A percentile compares a stretch with the other conserved stretches of the same genome.
phyloP scores from a whole-genome alignment of 2,113 vertebrate genomes.

The Erythrocebus patas region DNA sequence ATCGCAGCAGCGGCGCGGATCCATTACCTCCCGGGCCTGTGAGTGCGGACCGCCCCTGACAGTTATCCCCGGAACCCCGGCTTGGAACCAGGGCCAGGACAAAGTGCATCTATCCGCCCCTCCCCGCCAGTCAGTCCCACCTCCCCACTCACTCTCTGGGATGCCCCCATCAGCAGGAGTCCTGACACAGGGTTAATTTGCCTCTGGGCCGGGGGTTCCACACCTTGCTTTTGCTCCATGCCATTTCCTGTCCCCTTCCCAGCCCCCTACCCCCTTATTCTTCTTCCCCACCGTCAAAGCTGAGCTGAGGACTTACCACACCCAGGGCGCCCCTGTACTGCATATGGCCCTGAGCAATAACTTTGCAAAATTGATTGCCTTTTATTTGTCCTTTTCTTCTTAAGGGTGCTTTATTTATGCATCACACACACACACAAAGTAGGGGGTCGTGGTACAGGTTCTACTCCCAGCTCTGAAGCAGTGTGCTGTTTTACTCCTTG shows the following conservation, averaged over 20 bases:
- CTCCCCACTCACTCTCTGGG: not conserved
- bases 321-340: no score
- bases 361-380: no score
- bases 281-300: no score
- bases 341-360: no score
- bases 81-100: slow-evolving; percentile 53
- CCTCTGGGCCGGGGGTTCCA: not conserved
- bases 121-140: not conserved
- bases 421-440: not conserved
- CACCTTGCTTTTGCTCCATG: not conserved
- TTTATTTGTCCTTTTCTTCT: no score
- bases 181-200: rapidly evolving
- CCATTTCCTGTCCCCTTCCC: not conserved
- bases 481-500: not conserved
- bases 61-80: slow-evolving; percentile 72
- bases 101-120: not conserved
- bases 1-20: slow-evolving; percentile 70
- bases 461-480: not conserved
- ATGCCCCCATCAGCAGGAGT: rapidly evolving
- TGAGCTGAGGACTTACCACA: no score
- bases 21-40: slow-evolving; percentile 75
- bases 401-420: not conserved
- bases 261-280: not conserved
- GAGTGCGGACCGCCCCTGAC: slow-evolving; percentile 63
- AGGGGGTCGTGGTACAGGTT: not conserved